Base-by-base conservation (phyloP, 1,140 invertebrate species). In the Augochlora pura region DNA sequence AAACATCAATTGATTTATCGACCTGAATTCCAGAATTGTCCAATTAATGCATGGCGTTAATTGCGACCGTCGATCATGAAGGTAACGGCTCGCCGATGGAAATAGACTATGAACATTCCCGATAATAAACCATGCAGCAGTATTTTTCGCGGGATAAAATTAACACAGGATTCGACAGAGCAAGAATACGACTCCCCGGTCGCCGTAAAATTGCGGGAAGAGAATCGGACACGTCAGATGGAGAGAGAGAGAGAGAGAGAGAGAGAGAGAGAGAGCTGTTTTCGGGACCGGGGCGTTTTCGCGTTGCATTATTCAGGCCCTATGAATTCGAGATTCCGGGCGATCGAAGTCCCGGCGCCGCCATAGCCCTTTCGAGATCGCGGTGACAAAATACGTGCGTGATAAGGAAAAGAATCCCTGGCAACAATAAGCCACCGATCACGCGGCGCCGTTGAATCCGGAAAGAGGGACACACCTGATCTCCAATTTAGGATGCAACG, bases 221-320 rank as follows among this genome's bases (percentile, higher is more conserved):
- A 57, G 42, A 39, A 68, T 54, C 54, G 54, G 27, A 14, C n/a
- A 7, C 3, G 18, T 57, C 14, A 21, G n/a, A n/a, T n/a, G n/a
- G n/a, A n/a, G n/a, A n/a, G n/a, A n/a, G n/a, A n/a, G n/a, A n/a
- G n/a, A n/a, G n/a, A n/a, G n/a, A n/a, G n/a, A n/a, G n/a, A n/a
- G n/a, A n/a, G n/a, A n/a, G n/a, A n/a, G n/a, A n/a, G n/a, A n/a
- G 39, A n/a, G 71, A 76, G 39, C 49, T 21, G 49, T 52, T 59
- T 65, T 54, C 69, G 66, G 75, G 66, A 74, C 23, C 27, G n/a
- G 49, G 52, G 49, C 52, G 42, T 70, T 79, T 82, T 52, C 70
- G 7, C 64, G 64, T 69, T 84, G 70, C 72, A 86, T 86, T 86
- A 86, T 86, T 86, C 77, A 86, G 62, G 52, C 52, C 70, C 70